phyloP scores from a whole-genome alignment of 2,113 vertebrate genomes.

The Sus scrofa region T2T-Sscrofa CM000814.6:108941001-108941500 shows the following conservation, averaged over 20 bases:
- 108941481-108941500: not conserved
- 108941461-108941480: not conserved
- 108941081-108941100: not conserved
- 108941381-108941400: constrained; percentile 16
- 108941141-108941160: not conserved
- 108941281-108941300: not conserved
- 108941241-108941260: not conserved
- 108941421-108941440: not conserved
- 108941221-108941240: not conserved
- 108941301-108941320: not conserved
- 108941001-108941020: not conserved
- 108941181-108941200: not conserved
- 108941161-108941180: not conserved
- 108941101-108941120: not conserved
- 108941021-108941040: not conserved
- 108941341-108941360: not conserved
- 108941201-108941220: not conserved
- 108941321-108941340: not conserved
- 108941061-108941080: not conserved
- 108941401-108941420: not conserved
- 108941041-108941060: not conserved
- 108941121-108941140: not conserved
- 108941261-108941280: not conserved
- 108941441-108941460: not conserved
- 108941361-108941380: not conserved